Evolutionary conservation across 1,140 invertebrate species (phyloP).

Genomic region (Temnothorax nylanderi): DNA sequence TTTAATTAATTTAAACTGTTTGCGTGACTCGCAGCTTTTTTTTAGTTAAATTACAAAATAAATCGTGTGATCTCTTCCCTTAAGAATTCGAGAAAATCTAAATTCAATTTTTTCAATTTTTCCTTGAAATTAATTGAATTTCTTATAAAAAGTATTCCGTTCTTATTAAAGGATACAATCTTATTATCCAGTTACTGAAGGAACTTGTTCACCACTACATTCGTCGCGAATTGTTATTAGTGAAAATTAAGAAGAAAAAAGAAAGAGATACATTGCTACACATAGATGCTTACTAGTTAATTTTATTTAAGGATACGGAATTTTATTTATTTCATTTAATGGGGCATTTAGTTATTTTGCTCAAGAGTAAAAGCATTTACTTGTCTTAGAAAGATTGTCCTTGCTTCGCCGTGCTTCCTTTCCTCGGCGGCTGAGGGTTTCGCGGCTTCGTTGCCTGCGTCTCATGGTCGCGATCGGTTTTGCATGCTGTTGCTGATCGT

Average conservation of each 20-base stretch:
- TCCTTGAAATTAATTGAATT: background rate
- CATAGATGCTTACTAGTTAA: background rate
- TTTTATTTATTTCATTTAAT: background rate
- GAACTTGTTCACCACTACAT: background rate
- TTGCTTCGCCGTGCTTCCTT: slow-evolving; percentile 82
- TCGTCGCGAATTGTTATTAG: background rate
- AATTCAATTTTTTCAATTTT: background rate
- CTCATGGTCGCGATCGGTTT: slow-evolving; percentile 82
- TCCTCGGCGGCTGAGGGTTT: slow-evolving; percentile 82
- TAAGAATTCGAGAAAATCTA: background rate
- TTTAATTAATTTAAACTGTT: background rate
- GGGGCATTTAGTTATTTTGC: background rate
- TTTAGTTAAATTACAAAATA: background rate
- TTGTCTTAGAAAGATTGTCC: slow-evolving; percentile 82
- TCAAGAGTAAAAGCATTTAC: slow-evolving; percentile 59
- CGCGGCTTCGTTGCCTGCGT: slow-evolving; percentile 82
- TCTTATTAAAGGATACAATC: background rate
- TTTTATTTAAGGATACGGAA: background rate
- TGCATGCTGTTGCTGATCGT: slow-evolving; percentile 88
- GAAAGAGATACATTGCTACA: background rate
- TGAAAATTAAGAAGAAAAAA: background rate
- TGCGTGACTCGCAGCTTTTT: background rate
- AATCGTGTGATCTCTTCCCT: background rate
- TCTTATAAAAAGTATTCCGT: background rate
- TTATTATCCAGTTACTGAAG: background rate